These are phyloP conservation scores for Orientallactaga bullata DNA, from an alignment of 2,113 vertebrate species.

Conservation along the genomic window DNA sequence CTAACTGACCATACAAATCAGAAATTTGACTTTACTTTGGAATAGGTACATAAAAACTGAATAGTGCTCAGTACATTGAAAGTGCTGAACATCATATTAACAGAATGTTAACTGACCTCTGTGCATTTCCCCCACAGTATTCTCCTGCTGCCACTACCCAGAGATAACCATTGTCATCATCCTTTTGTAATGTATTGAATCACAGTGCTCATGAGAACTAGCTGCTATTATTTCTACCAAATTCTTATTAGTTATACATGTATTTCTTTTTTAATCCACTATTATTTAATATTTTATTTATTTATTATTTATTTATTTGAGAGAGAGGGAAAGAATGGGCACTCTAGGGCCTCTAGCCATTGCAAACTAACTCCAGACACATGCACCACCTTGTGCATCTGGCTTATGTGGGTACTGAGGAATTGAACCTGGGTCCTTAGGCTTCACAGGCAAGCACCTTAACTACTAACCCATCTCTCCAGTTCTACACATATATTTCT, in stretches of 20 bases:
- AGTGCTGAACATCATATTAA: slow-evolving; percentile 2
- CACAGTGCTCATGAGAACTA: slow-evolving; percentile 18
- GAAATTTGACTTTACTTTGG: slow-evolving; percentile 47
- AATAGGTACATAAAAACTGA: neutral
- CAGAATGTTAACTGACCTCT: neutral
- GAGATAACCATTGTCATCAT: neutral
- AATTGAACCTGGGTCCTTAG: no score
- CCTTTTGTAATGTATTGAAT: neutral
- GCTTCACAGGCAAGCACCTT: no score
- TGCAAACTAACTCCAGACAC: no score
- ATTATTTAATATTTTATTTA: no score
- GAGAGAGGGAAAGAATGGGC: no score
- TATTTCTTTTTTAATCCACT: neutral
- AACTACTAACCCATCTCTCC: no score
- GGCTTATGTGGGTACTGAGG: no score
- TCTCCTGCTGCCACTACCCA: neutral
- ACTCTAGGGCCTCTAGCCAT: no score
- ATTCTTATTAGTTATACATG: slow-evolving; percentile 14
- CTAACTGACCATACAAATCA: neutral
- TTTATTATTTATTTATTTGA: neutral
- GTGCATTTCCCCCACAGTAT: neutral
- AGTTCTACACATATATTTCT: neutral
- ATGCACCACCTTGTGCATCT: no score
- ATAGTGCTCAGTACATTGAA: neutral
- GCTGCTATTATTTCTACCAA: slow-evolving; percentile 19